phyloP scores from a whole-genome alignment of 2,113 vertebrate species.

The Larimichthys polyactis region DNA sequence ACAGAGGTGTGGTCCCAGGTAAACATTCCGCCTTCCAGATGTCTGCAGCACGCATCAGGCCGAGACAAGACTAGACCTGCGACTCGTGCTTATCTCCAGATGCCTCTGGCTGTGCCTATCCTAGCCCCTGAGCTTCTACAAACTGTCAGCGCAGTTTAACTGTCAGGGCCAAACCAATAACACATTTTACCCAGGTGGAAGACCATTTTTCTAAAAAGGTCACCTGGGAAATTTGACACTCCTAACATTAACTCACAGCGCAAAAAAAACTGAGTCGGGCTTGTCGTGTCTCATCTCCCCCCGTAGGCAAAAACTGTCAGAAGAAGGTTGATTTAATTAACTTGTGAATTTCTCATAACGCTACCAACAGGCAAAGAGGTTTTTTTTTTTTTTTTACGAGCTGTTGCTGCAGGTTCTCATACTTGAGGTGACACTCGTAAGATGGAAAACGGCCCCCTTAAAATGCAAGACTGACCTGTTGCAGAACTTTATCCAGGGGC shows the following conservation, averaged over 20 bases:
- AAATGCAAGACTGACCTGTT: conserved; percentile 87
- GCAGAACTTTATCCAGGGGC: conserved; percentile 91
- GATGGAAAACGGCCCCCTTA: background rate
- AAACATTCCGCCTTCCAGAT: conserved; percentile 85
- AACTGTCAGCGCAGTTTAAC: conserved; percentile 70
- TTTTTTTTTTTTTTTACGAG: background rate
- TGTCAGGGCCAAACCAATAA: conserved; percentile 60
- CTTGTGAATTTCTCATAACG: background rate
- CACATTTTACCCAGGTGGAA: conserved; percentile 54
- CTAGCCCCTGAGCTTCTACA: conserved; percentile 44
- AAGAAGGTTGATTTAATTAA: conserved; percentile 29
- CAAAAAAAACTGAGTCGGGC: conserved; percentile 26
- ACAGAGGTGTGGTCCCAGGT: conserved; percentile 74
- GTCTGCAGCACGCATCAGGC: conserved; percentile 77
- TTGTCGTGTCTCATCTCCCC: conserved; percentile 55
- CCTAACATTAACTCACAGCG: conserved; percentile 34
- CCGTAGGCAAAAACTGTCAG: conserved; percentile 44
- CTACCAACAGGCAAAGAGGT: background rate
- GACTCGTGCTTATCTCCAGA: conserved; percentile 71
- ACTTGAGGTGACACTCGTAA: background rate
- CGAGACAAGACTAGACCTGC: conserved; percentile 90
- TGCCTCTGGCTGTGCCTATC: conserved; percentile 65
- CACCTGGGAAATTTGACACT: conserved; percentile 59
- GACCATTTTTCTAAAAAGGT: conserved; percentile 48
- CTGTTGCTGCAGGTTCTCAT: background rate